phyloP scores from a whole-genome alignment of 2,888 invertebrate species.

The Callimorpha dominula region DNA sequence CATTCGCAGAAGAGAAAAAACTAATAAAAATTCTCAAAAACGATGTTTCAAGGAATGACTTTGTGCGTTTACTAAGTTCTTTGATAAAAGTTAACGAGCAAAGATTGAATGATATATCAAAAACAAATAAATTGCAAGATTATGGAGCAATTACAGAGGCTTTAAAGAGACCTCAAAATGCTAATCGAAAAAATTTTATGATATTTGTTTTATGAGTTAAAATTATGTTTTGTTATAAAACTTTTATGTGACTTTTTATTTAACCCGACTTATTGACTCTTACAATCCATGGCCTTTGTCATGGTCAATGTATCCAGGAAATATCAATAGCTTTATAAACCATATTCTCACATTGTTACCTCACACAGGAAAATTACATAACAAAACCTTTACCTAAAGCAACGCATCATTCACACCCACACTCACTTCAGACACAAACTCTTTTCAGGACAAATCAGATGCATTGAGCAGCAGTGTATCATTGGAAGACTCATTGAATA shows the following conservation, averaged over 20 bases:
- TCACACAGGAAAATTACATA: neutral
- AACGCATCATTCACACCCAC: neutral
- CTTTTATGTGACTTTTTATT: constrained; percentile 1
- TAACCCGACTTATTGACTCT: neutral
- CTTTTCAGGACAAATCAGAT: constrained; percentile 7
- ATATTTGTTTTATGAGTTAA: constrained; percentile 2
- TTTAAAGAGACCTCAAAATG: neutral
- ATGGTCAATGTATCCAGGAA: no score
- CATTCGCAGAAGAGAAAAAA: constrained; percentile 13
- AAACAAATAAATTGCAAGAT: constrained; percentile 27
- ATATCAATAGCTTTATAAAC: no score
- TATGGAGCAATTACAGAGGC: constrained; percentile 3
- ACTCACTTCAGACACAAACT: constrained; percentile 1
- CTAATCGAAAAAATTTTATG: constrained; percentile 2
- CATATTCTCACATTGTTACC: neutral
- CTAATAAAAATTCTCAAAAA: constrained; percentile 21
- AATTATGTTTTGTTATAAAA: constrained; percentile 8
- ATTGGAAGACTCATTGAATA: neutral
- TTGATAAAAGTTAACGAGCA: constrained; percentile 43
- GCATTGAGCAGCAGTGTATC: constrained; percentile 4
- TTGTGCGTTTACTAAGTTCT: constrained; percentile 37
- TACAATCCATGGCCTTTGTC: no score
- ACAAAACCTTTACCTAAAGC: neutral
- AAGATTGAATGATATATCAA: constrained; percentile 27
- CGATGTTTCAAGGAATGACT: constrained; percentile 32